These are phyloP conservation scores for Carcharodon carcharias DNA, from an alignment of 2,797 vertebrate genomes.

Conservation along the genomic window DNA sequence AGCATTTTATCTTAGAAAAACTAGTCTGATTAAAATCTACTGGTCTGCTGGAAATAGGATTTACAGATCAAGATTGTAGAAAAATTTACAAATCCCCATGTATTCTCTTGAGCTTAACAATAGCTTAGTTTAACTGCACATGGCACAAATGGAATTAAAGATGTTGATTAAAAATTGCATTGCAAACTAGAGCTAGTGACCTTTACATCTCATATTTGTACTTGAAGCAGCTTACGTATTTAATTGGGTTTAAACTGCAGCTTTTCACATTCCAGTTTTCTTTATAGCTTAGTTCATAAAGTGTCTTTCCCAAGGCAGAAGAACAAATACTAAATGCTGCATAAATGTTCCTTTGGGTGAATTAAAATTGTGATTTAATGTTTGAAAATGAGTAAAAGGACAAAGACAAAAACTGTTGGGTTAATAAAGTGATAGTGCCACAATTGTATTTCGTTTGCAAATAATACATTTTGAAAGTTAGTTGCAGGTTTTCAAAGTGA, in stretches of 20 bases:
- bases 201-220: conserved; percentile 9
- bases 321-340: background rate
- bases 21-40: conserved; percentile 33
- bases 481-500: background rate
- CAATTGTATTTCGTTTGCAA: background rate
- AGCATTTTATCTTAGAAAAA: conserved; percentile 6
- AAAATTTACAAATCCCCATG: conserved; percentile 2
- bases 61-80: conserved; percentile 6
- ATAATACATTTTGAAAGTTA: conserved; percentile 18
- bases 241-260: conserved; percentile 11
- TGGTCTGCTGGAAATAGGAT: conserved; percentile 7
- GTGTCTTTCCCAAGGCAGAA: background rate
- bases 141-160: conserved; percentile 23
- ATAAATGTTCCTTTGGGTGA: background rate
- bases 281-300: background rate
- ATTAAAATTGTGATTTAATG: background rate
- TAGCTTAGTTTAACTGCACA: conserved; percentile 11
- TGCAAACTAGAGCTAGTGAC: background rate
- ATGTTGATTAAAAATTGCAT: conserved; percentile 29
- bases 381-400: conserved; percentile 2
- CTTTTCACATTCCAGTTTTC: background rate
- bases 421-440: background rate
- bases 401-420: background rate
- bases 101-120: conserved; percentile 12
- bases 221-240: conserved; percentile 3